Conservation (phyloP, 2,113 vertebrate species). For the Halichoerus grypus region DNA sequence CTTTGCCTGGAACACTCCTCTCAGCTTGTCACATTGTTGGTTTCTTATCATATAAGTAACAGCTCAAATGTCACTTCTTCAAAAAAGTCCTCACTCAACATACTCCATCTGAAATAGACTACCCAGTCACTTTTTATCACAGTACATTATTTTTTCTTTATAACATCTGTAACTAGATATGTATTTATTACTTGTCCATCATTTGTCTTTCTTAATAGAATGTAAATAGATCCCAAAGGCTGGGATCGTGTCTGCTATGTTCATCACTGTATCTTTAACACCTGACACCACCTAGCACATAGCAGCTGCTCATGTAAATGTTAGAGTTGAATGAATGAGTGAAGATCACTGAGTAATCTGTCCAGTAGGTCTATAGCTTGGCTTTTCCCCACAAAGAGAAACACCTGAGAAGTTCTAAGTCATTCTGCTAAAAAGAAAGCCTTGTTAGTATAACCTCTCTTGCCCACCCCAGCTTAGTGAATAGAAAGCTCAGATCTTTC, state of each 20-base stretch:
- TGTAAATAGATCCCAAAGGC: neutral
- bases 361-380: neutral
- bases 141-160: neutral
- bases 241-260: neutral
- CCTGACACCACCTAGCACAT: neutral
- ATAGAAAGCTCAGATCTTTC: neutral
- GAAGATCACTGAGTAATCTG: neutral
- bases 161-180: neutral
- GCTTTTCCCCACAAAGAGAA: conserved; percentile 7
- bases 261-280: neutral
- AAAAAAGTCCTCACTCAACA: neutral
- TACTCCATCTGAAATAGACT: neutral
- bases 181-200: neutral
- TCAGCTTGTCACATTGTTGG: conserved; percentile 1
- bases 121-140: neutral
- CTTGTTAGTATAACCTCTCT: neutral
- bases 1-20: neutral
- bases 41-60: neutral
- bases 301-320: neutral
- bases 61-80: neutral
- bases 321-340: neutral
- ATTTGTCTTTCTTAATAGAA: neutral
- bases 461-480: neutral
- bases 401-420: neutral
- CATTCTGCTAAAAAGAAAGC: neutral